Evolutionary conservation across 1,140 invertebrate species (phyloP), one percentile per base, ranked within the genome.

Genomic region (Dryas iulia): DNA sequence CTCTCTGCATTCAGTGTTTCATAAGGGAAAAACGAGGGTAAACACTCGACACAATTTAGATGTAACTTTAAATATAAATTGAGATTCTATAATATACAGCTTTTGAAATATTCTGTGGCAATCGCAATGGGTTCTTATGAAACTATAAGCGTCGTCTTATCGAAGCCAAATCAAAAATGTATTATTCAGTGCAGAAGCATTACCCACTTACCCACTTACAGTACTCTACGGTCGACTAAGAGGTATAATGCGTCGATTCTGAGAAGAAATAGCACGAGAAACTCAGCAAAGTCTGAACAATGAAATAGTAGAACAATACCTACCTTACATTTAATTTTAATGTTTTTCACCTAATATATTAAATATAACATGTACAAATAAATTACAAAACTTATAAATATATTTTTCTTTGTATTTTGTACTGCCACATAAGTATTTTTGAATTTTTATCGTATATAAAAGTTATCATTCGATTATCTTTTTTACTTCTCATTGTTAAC

Each of bases 41-140:
- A 57, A 60, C 69, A 71, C 56, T 54, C 66, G 69, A 71, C 69
- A 71, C 62, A 53, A 71, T 66, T 60, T 58, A 61, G 26, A 24
- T 53, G 33, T 63, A 71, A 57, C 28, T 66, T 62, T 66, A 66
- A 63, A 63, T 31, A 47, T 63, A 54, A 63, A 39, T 35, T 8
- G 18, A 21, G 11, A 21, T 35, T 33, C 24, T 33, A 39, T 39
- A 60, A 23, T 5, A 11, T 4, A 24, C 33, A 59, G 26, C 30
- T 30, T 30, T 35, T 39, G 59, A 12, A 23, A 47, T 47, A 60
- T 39, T 26, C 21, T 59, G 5, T 39, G 12, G 4, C 18, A 11
- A 33, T 31, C 30, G 10, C 14, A 59, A 47, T 21, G 21, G 39
- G 14, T 21, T 47, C 39, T 21, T 47, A 6, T 47, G 39, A 47